Evolutionary conservation across 2,113 vertebrate species (phyloP), one percentile per base, ranked within the genome.

Genomic region (Oophaga pumilio): DNA sequence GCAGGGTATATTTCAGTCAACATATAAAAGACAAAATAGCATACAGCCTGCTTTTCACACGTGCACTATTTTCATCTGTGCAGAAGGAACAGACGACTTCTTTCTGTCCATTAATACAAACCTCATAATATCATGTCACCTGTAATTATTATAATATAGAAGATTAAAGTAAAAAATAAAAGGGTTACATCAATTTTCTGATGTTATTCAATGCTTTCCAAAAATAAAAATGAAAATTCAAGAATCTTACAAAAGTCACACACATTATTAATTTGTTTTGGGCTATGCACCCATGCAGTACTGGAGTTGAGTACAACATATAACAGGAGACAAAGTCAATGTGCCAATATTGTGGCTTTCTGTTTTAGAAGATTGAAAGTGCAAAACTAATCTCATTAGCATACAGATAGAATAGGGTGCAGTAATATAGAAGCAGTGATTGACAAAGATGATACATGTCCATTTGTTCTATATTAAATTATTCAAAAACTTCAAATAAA

Each of bases 341-440:
- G 91, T 90, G 90, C 79, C 33, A 52, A 88, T 93, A 92, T 90
- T 88, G 52, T 89, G 91, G 33, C 85, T 62, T 90, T 92, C 89
- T 89, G 90, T 92, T 92, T 90, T 89, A 91, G 89, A 92, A 90
- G 88, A 91, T 90, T 91, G 82, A 12, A 90, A 91, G 26, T 92
- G 52, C 77, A 89, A 89, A 90, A 91, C 83, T 88, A 91, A 92
- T 94, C 64, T 91, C 92, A 94, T 94, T 95, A 93, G 82, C 93
- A 94, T 94, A 92, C 87, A 94, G 91, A 94, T 92, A 87, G 90
- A 93, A 91, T 85, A 92, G 90, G 92, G 90, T 89, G 71, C 33
- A 64, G 68, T 87, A 91, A 85, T 93, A 88, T 91, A 91, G 92
- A 92, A 93, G 91, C 92, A 93, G 68, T 91, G 91, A 93, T 92